These are phyloP conservation scores for Malacoctenus gilli DNA, from an alignment of 2,797 vertebrate genomes.

Conservation along the genomic window DNA sequence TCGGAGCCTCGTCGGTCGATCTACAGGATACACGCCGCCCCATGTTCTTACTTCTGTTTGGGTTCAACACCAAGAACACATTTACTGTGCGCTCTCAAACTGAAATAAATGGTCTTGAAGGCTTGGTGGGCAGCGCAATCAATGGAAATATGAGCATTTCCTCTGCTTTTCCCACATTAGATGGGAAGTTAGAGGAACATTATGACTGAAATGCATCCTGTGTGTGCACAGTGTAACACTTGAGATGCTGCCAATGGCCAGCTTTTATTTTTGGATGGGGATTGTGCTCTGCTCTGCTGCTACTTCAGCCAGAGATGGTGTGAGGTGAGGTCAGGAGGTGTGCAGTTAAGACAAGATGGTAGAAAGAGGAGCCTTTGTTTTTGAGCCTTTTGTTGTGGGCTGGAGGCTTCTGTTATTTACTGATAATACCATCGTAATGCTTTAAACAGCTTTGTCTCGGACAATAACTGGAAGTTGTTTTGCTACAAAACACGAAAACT, in stretches of 20 bases:
- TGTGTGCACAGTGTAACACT: slow-evolving; percentile 17
- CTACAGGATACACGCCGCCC: background rate
- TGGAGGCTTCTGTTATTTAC: background rate
- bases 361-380: slow-evolving; percentile 2
- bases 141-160: slow-evolving; percentile 1
- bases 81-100: background rate
- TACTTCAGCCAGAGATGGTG: slow-evolving; percentile 25
- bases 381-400: slow-evolving; percentile 20
- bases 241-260: slow-evolving; percentile 28
- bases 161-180: background rate
- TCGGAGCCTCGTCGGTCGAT: background rate
- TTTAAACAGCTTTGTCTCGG: no score
- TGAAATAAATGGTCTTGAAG: background rate
- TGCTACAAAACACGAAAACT: slow-evolving; percentile 1
- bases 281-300: slow-evolving; percentile 13
- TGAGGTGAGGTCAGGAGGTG: slow-evolving; percentile 28
- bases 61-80: background rate
- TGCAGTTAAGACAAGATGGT: slow-evolving; percentile 19
- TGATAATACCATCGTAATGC: no score
- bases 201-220: slow-evolving; percentile 10
- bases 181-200: background rate
- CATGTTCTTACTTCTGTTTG: background rate
- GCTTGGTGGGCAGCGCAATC: background rate
- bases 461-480: background rate
- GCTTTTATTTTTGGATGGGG: slow-evolving; percentile 25